These are phyloP conservation scores for Peromyscus aztecus DNA, from an alignment of 2,797 vertebrate species.

Conservation along the genomic window DNA sequence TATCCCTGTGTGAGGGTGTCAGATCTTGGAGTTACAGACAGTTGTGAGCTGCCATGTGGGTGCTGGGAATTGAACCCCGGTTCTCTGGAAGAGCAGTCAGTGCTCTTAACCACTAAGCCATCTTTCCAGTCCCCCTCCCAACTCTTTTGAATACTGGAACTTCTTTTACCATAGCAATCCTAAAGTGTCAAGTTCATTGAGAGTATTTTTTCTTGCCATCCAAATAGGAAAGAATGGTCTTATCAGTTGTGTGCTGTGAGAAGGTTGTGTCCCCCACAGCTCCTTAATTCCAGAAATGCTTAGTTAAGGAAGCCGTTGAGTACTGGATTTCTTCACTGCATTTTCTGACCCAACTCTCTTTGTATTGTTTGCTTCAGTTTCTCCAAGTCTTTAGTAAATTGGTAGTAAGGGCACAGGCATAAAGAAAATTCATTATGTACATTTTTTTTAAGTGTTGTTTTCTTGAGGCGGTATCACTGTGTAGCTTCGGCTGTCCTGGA, in stretches of 20 bases:
- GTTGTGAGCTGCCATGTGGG: no score
- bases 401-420: not conserved
- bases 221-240: slow-evolving; percentile 16
- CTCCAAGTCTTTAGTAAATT: not conserved
- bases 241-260: not conserved
- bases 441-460: not conserved
- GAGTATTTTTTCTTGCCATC: not conserved
- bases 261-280: not conserved
- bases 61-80: no score
- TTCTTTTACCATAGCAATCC: slow-evolving; percentile 7
- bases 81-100: no score
- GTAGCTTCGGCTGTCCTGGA: not conserved
- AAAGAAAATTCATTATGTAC: not conserved
- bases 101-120: no score
- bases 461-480: not conserved
- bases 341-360: not conserved
- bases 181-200: not conserved
- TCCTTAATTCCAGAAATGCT: not conserved
- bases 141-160: not conserved
- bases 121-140: no score
- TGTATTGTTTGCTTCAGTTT: not conserved
- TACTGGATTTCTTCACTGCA: not conserved
- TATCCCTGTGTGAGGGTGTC: no score
- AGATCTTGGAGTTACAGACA: no score
- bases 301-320: not conserved